phyloP scores from a whole-genome alignment of 2,888 invertebrate species.

The Scaptomyza parva region DNA sequence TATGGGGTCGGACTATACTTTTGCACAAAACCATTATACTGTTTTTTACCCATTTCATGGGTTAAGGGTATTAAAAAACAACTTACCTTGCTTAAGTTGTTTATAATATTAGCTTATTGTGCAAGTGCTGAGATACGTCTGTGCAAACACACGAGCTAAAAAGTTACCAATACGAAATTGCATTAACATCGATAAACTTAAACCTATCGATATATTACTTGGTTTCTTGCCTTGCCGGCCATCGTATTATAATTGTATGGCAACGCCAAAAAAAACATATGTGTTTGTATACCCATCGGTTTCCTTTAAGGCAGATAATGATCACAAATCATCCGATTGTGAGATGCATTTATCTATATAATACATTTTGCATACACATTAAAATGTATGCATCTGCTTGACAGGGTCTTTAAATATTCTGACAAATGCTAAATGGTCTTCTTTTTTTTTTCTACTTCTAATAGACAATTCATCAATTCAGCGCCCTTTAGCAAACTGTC shows the following conservation, averaged over 20 bases:
- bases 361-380: conserved; percentile 1
- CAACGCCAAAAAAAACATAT: background rate
- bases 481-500: conserved; percentile 69
- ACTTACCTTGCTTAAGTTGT: too few relatives aligned
- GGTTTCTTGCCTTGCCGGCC: too few relatives aligned
- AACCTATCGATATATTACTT: background rate
- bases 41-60: too few relatives aligned
- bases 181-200: background rate
- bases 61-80: too few relatives aligned
- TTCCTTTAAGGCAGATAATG: too few relatives aligned
- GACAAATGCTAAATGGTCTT: conserved; percentile 59
- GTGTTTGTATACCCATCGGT: too few relatives aligned
- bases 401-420: conserved; percentile 43
- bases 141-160: background rate
- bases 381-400: conserved; percentile 13
- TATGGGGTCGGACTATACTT: too few relatives aligned
- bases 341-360: background rate
- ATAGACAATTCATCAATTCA: conserved; percentile 77
- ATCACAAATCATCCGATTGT: too few relatives aligned
- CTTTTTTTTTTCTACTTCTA: conserved; percentile 46
- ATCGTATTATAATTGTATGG: background rate
- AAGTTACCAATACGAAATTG: background rate
- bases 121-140: background rate
- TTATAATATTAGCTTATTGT: too few relatives aligned
- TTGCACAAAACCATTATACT: too few relatives aligned